These are phyloP conservation scores for Serinus canaria DNA, from an alignment of 2,113 vertebrate genomes.

Conservation along the genomic window DNA sequence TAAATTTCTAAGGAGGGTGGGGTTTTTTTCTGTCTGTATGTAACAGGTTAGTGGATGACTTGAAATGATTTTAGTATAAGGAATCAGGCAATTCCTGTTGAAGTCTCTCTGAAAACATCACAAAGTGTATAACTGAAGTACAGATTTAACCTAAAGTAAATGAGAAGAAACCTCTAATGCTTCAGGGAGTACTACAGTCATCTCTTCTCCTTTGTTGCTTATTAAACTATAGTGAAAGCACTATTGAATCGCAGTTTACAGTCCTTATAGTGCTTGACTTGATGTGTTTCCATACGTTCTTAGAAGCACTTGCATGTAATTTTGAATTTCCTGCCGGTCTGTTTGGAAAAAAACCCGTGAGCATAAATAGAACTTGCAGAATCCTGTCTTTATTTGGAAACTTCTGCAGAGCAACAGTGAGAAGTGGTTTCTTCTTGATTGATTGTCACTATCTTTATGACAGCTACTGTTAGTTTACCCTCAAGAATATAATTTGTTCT, in stretches of 20 bases:
- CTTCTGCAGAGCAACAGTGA: not conserved
- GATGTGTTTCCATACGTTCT: not conserved
- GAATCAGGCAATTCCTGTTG: not conserved
- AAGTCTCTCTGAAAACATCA: not conserved
- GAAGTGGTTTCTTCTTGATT: not conserved
- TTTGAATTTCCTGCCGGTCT: not conserved
- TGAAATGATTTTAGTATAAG: not conserved
- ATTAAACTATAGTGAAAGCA: not conserved
- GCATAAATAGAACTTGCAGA: not conserved
- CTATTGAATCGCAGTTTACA: not conserved
- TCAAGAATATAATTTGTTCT: not conserved
- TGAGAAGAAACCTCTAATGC: not conserved
- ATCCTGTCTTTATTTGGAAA: not conserved
- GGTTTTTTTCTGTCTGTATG: accelerated
- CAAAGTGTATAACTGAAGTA: not conserved
- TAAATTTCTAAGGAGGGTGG: not conserved
- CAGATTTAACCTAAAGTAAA: not conserved
- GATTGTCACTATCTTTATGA: not conserved
- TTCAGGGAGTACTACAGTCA: not conserved
- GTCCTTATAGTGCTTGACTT: not conserved
- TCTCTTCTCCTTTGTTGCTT: not conserved
- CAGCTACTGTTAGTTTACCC: not conserved
- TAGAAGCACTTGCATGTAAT: not conserved
- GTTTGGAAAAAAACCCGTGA: accelerated
- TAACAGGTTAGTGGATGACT: not conserved